Percentiles rank a stretch among this genome's conserved stretches.
These are phyloP conservation scores for Chunga burmeisteri DNA, from an alignment of 2,113 vertebrate species.

Conservation along the genomic window DNA sequence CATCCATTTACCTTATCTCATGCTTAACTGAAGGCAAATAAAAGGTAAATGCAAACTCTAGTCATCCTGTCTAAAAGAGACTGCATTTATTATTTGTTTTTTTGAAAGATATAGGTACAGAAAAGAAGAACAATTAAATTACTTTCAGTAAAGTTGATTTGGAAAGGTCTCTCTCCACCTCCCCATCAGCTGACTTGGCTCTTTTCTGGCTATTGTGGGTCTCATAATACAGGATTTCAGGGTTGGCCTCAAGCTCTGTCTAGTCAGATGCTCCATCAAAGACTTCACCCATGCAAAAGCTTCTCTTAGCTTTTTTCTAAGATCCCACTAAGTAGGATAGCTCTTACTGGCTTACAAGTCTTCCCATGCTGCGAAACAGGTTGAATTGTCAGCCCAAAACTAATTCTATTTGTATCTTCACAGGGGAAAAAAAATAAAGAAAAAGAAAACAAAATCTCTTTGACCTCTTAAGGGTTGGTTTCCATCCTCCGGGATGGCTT, in stretches of 20 bases:
- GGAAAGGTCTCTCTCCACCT: not conserved
- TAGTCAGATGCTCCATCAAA: not conserved
- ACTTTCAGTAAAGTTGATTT: not conserved
- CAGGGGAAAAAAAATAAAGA: no score
- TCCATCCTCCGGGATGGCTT: not conserved
- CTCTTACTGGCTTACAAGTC: not conserved
- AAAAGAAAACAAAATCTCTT: not conserved
- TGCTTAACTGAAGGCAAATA: not conserved
- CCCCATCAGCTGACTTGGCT: not conserved
- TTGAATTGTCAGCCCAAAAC: not conserved
- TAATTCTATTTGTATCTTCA: not conserved
- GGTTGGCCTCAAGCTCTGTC: not conserved
- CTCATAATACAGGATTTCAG: not conserved
- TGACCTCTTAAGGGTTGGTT: not conserved
- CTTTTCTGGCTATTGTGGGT: not conserved
- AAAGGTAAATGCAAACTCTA: not conserved
- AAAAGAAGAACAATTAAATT: not conserved
- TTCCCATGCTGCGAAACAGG: not conserved
- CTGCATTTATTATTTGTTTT: accelerated
- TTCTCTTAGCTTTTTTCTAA: not conserved
- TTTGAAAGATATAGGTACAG: not conserved
- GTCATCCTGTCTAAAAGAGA: not conserved
- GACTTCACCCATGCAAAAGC: not conserved
- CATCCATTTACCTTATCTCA: not conserved
- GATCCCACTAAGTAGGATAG: not conserved